These are phyloP conservation scores for Crocallis elinguaria DNA, from an alignment of 2,888 invertebrate genomes.

Conservation along the genomic window DNA sequence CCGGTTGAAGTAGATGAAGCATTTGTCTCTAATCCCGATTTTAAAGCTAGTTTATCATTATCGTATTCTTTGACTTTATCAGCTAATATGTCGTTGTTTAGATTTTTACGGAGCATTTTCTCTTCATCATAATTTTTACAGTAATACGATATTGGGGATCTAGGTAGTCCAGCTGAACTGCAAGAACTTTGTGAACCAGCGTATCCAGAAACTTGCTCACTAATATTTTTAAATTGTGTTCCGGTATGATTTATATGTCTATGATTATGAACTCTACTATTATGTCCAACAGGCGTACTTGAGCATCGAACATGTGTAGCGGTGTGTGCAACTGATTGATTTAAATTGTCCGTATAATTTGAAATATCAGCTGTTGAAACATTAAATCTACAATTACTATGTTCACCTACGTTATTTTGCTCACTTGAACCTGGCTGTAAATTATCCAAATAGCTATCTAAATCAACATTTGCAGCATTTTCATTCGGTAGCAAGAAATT, in stretches of 20 bases:
- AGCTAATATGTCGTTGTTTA: constrained; percentile 67
- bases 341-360: constrained; percentile 55
- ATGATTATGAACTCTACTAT: constrained; percentile 43
- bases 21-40: constrained; percentile 61
- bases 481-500: constrained; percentile 82
- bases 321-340: constrained; percentile 47
- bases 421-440: constrained; percentile 78
- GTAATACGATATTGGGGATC: constrained; percentile 78
- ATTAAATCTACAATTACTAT: constrained; percentile 48
- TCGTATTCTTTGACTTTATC: constrained; percentile 80
- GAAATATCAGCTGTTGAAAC: constrained; percentile 46
- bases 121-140: constrained; percentile 74
- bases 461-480: constrained; percentile 82
- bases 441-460: constrained; percentile 88
- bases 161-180: constrained; percentile 63
- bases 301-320: constrained; percentile 61
- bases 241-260: constrained; percentile 47
- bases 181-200: constrained; percentile 70
- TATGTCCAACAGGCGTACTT: constrained; percentile 66
- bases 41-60: constrained; percentile 66
- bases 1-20: constrained; percentile 73
- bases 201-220: constrained; percentile 62
- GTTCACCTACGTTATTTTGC: constrained; percentile 33
- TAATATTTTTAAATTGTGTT: constrained; percentile 50
- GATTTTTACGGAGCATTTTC: constrained; percentile 68